Base-by-base conservation (phyloP, 1,140 invertebrate species). In the Lepidurus couesii region DNA sequence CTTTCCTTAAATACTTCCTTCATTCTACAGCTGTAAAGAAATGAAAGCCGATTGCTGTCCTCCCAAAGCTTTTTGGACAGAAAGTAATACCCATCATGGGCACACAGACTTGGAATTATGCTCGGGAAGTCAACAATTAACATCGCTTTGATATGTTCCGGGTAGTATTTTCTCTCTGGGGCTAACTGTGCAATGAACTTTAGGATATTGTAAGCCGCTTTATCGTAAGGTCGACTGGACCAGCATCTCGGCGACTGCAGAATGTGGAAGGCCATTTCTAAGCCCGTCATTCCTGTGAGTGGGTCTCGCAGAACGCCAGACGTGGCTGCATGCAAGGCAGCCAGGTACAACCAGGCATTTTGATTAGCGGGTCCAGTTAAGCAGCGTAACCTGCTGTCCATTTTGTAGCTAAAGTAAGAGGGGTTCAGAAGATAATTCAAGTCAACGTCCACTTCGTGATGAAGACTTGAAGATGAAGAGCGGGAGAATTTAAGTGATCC, bases 181-280 rank as follows among this genome's bases (percentile, higher is more conserved):
- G 76, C 43, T 16, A 80, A 43, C 7, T 13, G 9, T 5, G 9
- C 13, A n/a, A 80, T 77, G 11, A 42, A 16, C 1, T 75, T 4
- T 0, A 80, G 42, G n/a, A 74, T 79, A 8, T 42, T 21, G 10
- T 44, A 74, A 44, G 76, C 77, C 13, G 75, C 1, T 1, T 11
- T 7, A 75, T 80, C 79, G 79, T 78, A 80, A n/a, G 79, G 79
- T 21, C 73, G 73, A 44, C 77, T 74, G 21, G 79, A 78, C 45
- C 74, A 80, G 26, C 47, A 42, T 7, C 44, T n/a, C 3, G 53
- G 76, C 5, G 77, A 76, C 44, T 79, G 77, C 24, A 78, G 47
- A 16, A 80, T 73, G 45, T 43, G 43, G 16, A 79, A 34, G 2
- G 77, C 78, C 77, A 79, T 79, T 53, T 80, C 79, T 24, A 75